Evolutionary conservation across 2,113 vertebrate genomes (phyloP).

Genomic region (Baryphthengus martii): DNA sequence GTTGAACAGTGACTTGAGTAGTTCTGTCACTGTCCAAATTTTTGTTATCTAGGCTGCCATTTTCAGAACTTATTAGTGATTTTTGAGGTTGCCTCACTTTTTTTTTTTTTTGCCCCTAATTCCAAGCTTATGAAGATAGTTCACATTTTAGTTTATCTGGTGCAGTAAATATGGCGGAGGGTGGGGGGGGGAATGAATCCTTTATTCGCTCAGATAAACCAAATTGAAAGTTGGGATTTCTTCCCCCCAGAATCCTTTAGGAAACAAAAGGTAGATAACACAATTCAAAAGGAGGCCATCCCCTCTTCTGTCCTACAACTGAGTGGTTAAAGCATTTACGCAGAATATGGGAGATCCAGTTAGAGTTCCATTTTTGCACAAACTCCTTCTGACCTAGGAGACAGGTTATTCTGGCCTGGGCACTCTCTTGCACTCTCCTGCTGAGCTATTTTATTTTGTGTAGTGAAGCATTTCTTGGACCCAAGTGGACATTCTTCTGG

Average conservation of each 20-base stretch:
- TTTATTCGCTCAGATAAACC: neutral
- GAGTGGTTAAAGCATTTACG: neutral
- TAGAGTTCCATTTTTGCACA: neutral
- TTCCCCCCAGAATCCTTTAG: neutral
- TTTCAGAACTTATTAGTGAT: neutral
- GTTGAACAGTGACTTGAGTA: neutral
- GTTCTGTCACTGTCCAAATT: neutral
- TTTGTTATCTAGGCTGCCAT: neutral
- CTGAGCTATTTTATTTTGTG: neutral
- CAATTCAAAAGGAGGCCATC: neutral
- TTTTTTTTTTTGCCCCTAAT: neutral
- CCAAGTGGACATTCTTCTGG: neutral
- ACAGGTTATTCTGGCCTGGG: neutral
- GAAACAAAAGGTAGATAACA: neutral
- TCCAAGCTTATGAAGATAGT: neutral
- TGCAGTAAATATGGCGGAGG: neutral
- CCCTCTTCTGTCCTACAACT: neutral
- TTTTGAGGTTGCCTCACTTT: neutral
- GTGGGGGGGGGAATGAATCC: neutral
- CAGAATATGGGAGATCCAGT: neutral
- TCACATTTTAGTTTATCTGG: neutral
- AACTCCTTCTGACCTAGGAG: neutral
- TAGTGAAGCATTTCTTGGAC: neutral
- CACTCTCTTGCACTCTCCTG: neutral
- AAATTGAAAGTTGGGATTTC: accelerated